Conservation (phyloP, 2,797 vertebrate genomes). For the Sandelia bainsii region DNA sequence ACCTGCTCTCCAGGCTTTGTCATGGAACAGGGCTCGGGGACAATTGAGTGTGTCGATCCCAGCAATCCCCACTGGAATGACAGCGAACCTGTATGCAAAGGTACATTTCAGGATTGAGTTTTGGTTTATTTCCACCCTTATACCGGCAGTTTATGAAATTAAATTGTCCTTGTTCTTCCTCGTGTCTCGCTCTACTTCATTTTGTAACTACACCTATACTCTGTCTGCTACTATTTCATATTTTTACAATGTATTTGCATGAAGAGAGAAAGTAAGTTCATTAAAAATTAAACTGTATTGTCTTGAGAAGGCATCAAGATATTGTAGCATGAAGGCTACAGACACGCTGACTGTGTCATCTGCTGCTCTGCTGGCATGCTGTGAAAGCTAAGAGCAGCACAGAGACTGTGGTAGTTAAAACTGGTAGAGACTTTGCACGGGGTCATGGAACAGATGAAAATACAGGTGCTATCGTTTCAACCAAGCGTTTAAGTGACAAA, state of each 20-base stretch:
- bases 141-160: background rate
- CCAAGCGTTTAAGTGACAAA: constrained; percentile 17
- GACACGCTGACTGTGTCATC: constrained; percentile 47
- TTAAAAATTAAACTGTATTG: constrained; percentile 28
- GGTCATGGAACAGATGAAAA: constrained; percentile 41
- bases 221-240: background rate
- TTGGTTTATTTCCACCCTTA: background rate
- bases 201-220: background rate
- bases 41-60: constrained; percentile 91
- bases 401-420: constrained; percentile 30
- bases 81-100: constrained; percentile 92
- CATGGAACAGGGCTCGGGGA: constrained; percentile 90
- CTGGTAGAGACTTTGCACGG: constrained; percentile 19
- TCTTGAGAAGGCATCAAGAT: constrained; percentile 34
- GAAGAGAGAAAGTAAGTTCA: constrained; percentile 15
- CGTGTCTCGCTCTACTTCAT: background rate
- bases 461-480: constrained; percentile 42
- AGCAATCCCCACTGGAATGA: constrained; percentile 94
- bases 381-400: constrained; percentile 42
- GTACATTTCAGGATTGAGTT: constrained; percentile 62
- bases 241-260: constrained; percentile 4
- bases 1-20: constrained; percentile 92
- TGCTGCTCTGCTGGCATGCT: constrained; percentile 41
- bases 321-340: constrained; percentile 13
- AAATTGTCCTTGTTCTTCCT: background rate